These are phyloP conservation scores for Gnathonemus longibarbis DNA, from an alignment of 2,113 vertebrate genomes.

Conservation along the genomic window DNA sequence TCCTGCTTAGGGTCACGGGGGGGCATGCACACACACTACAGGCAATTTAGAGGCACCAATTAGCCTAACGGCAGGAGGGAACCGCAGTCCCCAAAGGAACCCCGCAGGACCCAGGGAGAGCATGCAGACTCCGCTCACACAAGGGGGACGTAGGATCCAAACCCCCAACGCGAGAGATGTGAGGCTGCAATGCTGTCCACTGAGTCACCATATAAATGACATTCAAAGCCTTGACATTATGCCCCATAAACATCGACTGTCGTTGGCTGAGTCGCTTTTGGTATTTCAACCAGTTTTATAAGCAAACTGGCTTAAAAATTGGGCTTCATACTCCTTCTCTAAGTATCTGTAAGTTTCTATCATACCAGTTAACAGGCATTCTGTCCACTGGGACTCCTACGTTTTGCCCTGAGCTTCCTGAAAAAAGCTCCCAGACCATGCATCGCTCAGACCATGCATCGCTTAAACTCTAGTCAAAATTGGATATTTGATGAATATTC, in stretches of 20 bases:
- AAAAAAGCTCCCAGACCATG: not conserved
- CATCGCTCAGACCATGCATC: not conserved
- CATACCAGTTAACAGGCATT: not conserved
- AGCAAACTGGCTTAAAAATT: not conserved
- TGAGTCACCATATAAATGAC: not conserved
- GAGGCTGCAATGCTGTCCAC: not conserved
- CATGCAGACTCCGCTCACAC: not conserved
- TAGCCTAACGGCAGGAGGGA: not conserved
- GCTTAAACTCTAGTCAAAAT: not conserved
- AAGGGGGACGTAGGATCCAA: not conserved
- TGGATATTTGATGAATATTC: not conserved
- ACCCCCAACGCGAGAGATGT: not conserved
- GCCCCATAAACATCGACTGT: not conserved
- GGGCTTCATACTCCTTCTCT: not conserved
- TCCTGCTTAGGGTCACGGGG: not conserved
- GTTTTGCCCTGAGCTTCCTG: not conserved
- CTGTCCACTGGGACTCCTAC: not conserved
- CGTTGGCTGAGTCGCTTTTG: not conserved
- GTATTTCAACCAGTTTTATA: not conserved
- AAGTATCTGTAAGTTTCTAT: not conserved
- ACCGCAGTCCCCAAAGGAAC: not conserved
- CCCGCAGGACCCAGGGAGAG: not conserved
- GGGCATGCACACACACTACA: not conserved
- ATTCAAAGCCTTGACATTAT: not conserved
- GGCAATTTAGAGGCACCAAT: not conserved